Conservation (phyloP, 2,888 invertebrate genomes). For the Dilophus febrilis region DNA sequence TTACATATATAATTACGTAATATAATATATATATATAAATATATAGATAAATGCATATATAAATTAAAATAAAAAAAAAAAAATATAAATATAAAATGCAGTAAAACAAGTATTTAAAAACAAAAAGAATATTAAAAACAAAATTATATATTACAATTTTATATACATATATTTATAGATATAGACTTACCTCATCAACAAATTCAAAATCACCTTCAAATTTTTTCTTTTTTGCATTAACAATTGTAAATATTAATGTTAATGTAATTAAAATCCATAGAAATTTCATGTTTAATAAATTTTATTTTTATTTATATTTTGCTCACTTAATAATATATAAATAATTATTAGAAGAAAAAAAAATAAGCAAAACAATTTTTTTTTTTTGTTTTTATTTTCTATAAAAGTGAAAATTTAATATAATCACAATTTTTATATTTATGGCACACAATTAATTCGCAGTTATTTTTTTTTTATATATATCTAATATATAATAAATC, state of each 20-base stretch:
- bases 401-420: too few relatives aligned
- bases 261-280: constrained; percentile 4
- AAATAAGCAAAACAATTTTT: neutral
- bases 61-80: neutral
- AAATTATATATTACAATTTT: too few relatives aligned
- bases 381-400: too few relatives aligned
- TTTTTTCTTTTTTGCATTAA: constrained; percentile 43
- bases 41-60: too few relatives aligned
- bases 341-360: neutral
- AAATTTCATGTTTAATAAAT: constrained; percentile 2
- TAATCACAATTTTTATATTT: too few relatives aligned
- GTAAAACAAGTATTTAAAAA: too few relatives aligned
- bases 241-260: constrained; percentile 17
- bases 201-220: constrained; percentile 64
- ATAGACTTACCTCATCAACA: constrained; percentile 50
- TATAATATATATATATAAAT: neutral
- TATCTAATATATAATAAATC: too few relatives aligned
- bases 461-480: too few relatives aligned
- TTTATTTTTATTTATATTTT: neutral
- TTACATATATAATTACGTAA: neutral
- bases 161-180: too few relatives aligned
- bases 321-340: neutral
- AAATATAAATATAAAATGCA: too few relatives aligned
- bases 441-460: too few relatives aligned
- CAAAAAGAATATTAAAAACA: too few relatives aligned